Evolutionary conservation across 2,113 vertebrate species (phyloP), one percentile per base, ranked within the genome.

Genomic region (Shinisaurus crocodilurus): DNA sequence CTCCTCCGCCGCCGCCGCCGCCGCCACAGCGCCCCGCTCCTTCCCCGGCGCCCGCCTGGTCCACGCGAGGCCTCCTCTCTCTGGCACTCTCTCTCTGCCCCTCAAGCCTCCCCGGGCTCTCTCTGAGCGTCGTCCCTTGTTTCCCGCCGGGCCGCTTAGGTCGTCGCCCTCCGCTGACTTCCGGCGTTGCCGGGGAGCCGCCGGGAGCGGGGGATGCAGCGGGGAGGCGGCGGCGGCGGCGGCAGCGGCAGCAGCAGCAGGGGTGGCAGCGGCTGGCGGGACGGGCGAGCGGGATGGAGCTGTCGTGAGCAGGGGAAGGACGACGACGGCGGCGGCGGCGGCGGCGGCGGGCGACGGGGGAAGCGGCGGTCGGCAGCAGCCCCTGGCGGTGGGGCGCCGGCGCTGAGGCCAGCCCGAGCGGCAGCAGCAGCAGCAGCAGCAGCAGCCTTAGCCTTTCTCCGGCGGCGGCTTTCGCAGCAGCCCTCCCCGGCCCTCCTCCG

Each of bases 101-200:
- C n/a, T n/a, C n/a, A n/a, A n/a, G n/a, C n/a, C 50, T 5, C 6
- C 40, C 50, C 34, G 6, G 83, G 57, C 45, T 37, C n/a, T n/a
- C 29, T 5, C n/a, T 80, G 65, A 83, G 57, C 88, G 48, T 57
- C 85, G 92, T 90, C 90, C 72, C 89, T 86, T 92, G 96, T 97
- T 97, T 97, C 97, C 96, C 95, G 96, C 95, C 96, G 96, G 95
- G 96, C 96, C 89, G 92, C 75, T 97, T 96, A 95, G 95, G 96
- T 94, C 94, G 95, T 95, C 95, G 96, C 96, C 95, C 96, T 95
- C 95, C 95, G 94, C 94, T 95, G 96, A 97, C 96, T 98, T 98
- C 97, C 97, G 97, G 97, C 97, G 96, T 97, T 97, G 97, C 96
- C 96, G 95, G 95, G 95, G 96, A 96, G 91, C 93, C 90, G 92